Base-by-base conservation (phyloP, 2,797 vertebrate genomes). In the Lutjanus campechanus region DNA sequence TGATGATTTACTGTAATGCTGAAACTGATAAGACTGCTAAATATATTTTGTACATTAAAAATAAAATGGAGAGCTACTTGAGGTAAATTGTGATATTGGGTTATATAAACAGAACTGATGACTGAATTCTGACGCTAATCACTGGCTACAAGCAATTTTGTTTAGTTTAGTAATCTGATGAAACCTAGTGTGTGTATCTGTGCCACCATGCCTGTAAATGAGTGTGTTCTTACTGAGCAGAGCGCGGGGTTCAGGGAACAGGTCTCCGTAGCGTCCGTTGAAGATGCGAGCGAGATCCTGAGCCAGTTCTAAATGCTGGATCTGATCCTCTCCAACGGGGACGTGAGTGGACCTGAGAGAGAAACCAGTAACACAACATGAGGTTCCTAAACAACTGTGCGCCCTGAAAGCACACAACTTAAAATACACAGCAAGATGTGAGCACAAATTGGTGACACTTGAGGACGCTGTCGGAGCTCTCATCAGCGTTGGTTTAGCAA, bases 321-420 rank as follows among this genome's bases (percentile, higher is more conserved):
- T 93, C 95, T 99, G 98, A 88, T 99, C 98, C 90, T 99, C 97
- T 78, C 98, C 98, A 19, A 99, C 97, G 0, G 98, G 98, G 84
- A 99, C 96, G 60, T 91, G 96, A 80, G 98, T 98, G 76, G 98
- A 97, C 94, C 98, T 99, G 93, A 71, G 47, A 54, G 71, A 85
- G 0, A 25, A 49, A 64, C 17, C 16, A 53, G 56, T 4, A 71
- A 41, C 46, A 58, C 61, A 63, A 16, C 25, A 3, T 65, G 56
- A 69, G 71, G 58, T 41, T 11, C 16, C 15, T 15, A 4, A 25
- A 59, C 59, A 15, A 2, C 19, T 6, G 40, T 0, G 15, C 47
- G 41, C 61, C 0, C 40, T 1, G n/a, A 50, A 4, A 0, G 36
- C 17, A 19, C 69, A 5, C 36, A 49, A 53, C 43, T 20, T 50